Conservation (phyloP, 2,888 invertebrate species). For the Coelinius sp. region DNA sequence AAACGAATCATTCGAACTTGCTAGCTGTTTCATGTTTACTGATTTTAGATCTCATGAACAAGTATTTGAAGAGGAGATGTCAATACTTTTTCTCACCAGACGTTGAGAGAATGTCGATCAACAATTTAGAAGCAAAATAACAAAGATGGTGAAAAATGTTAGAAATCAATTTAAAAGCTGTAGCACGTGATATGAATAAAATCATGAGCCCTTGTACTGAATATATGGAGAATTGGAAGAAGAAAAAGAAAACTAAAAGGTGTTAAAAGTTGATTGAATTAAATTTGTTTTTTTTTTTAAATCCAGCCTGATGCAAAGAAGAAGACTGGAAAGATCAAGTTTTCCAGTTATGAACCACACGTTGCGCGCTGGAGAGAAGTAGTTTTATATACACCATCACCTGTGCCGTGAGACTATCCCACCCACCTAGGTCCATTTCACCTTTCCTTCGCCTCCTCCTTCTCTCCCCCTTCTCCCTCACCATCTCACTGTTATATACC, state of each 20-base stretch:
- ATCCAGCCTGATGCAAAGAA: neutral
- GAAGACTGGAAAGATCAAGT: constrained; percentile 2
- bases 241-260: neutral
- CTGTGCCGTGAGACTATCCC: constrained; percentile 29
- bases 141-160: neutral
- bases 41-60: neutral
- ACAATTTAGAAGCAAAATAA: constrained; percentile 3
- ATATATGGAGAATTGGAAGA: no score
- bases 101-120: constrained; percentile 12
- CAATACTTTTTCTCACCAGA: neutral
- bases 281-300: neutral
- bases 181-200: constrained; percentile 24
- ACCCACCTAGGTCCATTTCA: constrained; percentile 42
- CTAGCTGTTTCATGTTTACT: neutral
- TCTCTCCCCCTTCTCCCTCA: neutral
- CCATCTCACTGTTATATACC: constrained; percentile 11
- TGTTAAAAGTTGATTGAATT: constrained; percentile 17
- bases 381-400: constrained; percentile 22
- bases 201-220: no score
- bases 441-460: constrained; percentile 39
- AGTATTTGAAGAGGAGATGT: constrained; percentile 8
- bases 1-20: neutral
- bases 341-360: constrained; percentile 11
- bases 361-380: neutral
- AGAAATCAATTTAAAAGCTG: neutral